Conservation (phyloP, 2,888 invertebrate species). For the Acanthosepion pharaonis region DNA sequence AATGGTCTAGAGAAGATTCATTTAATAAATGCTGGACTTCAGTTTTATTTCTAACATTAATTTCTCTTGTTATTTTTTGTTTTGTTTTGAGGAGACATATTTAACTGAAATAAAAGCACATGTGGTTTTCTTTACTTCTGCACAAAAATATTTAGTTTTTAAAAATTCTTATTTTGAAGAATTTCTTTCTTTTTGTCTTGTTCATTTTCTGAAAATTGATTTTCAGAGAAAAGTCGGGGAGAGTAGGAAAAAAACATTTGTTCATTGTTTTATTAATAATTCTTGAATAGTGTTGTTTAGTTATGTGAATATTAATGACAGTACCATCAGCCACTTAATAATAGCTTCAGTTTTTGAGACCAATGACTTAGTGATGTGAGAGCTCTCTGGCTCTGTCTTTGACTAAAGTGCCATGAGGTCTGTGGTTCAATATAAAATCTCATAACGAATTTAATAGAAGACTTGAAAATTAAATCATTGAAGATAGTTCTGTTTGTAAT, state of each 20-base stretch:
- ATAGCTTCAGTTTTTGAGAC: neutral
- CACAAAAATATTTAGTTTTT: neutral
- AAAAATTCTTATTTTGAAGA: neutral
- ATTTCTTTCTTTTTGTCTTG: neutral
- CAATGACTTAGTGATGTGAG: neutral
- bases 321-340: neutral
- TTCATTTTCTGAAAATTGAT: neutral
- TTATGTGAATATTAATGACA: neutral
- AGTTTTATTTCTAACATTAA: neutral
- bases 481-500: too few species aligned
- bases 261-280: slow-evolving; percentile 33
- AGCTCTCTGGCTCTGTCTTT: neutral
- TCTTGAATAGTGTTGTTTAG: neutral
- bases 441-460: neutral
- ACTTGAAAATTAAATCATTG: neutral
- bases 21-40: neutral
- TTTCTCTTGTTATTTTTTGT: neutral
- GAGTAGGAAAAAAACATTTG: neutral
- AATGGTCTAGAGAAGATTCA: neutral
- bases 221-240: neutral
- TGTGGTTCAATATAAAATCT: neutral
- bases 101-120: neutral
- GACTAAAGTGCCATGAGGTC: neutral
- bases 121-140: neutral
- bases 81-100: neutral